Evolutionary conservation across 2,113 vertebrate species (phyloP).

Genomic region (Erythrolamprus reginae): DNA sequence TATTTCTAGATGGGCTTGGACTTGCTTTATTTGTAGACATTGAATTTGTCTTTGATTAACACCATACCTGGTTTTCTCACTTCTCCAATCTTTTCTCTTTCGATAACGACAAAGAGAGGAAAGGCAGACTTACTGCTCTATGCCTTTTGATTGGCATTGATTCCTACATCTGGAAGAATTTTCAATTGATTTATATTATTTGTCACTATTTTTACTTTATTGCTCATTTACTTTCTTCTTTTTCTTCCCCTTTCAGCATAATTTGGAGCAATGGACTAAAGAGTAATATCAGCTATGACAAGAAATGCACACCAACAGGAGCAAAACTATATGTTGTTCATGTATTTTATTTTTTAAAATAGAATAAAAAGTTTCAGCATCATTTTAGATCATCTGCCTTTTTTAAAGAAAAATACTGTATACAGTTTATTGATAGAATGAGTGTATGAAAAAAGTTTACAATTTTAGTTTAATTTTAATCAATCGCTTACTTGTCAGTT

Average conservation of each 20-base stretch:
- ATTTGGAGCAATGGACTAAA: not conserved
- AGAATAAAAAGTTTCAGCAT: slow-evolving; percentile 36
- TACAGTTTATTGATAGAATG: not conserved
- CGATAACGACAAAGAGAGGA: not conserved
- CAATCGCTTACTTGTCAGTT: not conserved
- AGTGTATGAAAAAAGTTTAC: not conserved
- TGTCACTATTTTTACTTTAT: not conserved
- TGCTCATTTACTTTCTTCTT: not conserved
- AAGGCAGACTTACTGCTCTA: not conserved
- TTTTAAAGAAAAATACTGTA: not conserved
- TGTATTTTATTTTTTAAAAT: not conserved
- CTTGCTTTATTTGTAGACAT: not conserved
- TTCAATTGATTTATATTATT: not conserved
- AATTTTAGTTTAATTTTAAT: not conserved
- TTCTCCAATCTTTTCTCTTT: not conserved
- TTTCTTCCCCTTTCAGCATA: slow-evolving; percentile 1
- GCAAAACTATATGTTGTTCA: not conserved
- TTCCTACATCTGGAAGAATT: not conserved
- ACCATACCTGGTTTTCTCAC: not conserved
- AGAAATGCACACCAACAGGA: not conserved
- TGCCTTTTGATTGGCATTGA: not conserved
- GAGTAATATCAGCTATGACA: not conserved
- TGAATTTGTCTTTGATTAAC: not conserved
- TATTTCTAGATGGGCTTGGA: not conserved
- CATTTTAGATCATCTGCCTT: not conserved